Evolutionary conservation across 2,113 vertebrate species (phyloP), one percentile per base, ranked within the genome.

Genomic region (Perognathus longimembris): DNA sequence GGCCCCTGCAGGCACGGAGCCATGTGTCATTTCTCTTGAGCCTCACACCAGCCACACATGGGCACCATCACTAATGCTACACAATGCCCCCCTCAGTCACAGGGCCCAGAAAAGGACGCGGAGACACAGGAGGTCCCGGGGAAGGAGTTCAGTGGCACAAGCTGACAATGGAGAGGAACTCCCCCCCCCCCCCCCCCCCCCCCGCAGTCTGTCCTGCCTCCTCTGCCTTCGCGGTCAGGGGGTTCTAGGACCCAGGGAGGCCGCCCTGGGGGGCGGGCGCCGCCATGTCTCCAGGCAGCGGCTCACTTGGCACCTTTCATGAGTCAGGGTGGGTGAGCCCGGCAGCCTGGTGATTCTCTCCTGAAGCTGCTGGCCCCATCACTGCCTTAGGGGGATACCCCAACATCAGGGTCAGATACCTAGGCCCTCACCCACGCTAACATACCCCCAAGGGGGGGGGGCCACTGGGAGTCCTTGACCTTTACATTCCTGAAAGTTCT

Each of bases 121-220:
- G 70, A 0, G 82, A 84, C 64, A 38, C 14, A 20, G 2, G 20
- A 36, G 73, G 38, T 32, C 54, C 73, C 32, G n/a, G 17, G 1
- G 59, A 77, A 61, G 45, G 28, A 34, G 70, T 12, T n/a, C 50
- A 54, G 59, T 1, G 26, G 12, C 61, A 59, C 57, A 10, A 38
- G 22, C 0, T 4, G 45, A 54, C 21, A 11, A 14, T 2, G 32
- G 3, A 45, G 34, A 0, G 14, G 59, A 7, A 40, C 26, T 7
- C 12, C 17, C 38, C 38, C 8, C 17, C 18, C 0, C 71, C 26
- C 66, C 66, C 71, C 38, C 40, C 71, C 38, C 34, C 6, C 38
- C 67, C 32, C 36, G 50, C 59, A 32, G 0, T 81, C 5, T 10
- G 3, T 32, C 42, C 64, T 26, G 9, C 30, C n/a, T 20, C 3